Base-by-base conservation (phyloP, 2,113 vertebrate genomes). In the Crotalus helleri region DNA sequence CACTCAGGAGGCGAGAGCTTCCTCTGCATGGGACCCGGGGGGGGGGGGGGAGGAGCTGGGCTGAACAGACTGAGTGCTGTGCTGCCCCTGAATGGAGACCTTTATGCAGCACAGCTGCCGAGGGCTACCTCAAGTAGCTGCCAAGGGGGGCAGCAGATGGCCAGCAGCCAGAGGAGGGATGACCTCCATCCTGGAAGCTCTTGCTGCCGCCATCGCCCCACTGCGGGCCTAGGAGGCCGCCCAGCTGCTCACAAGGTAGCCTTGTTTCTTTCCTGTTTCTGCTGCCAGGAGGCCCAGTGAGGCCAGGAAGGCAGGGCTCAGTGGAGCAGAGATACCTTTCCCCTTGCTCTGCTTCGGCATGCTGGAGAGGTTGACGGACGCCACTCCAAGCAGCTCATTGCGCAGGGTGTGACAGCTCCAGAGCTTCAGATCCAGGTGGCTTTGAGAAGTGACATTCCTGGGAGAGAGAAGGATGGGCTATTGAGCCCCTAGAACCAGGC, bases 381-480 rank as follows among this genome's bases (percentile, higher is more conserved):
- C 99, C 0, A 98, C 97, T 92, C 99, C 99, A 95, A 99, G 97
- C 26, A 99, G 98, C 96, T 99, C 99, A 89, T 99, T 99, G 95
- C 98, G 98, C 97, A 99, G 97, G 19, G 98, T 98, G 96, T 99
- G 99, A 96, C 99, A 99, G 97, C 98, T 99, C 99, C 99, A 99
- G 95, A 99, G 97, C 98, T 99, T 99, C 96, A 99, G 96, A 44
- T 99, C 99, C 97, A 99, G 96, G 87, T 97, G 98, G 95, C 99
- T 99, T 97, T 99, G 98, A 92, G 99, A 98, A 0, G 99, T 99
- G 96, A 99, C 98, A 2, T 99, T 99, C 95, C 99, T 99, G 95
- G 29, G 58, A 64, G 26, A 91, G 49, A 33, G 26, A 33, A 24
- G 39, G 23, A 29, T 0, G 51, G 44, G 39, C 19, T 2, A 26